Evolutionary conservation across 2,797 vertebrate species (phyloP).

Genomic region (Furcifer pardalis): DNA sequence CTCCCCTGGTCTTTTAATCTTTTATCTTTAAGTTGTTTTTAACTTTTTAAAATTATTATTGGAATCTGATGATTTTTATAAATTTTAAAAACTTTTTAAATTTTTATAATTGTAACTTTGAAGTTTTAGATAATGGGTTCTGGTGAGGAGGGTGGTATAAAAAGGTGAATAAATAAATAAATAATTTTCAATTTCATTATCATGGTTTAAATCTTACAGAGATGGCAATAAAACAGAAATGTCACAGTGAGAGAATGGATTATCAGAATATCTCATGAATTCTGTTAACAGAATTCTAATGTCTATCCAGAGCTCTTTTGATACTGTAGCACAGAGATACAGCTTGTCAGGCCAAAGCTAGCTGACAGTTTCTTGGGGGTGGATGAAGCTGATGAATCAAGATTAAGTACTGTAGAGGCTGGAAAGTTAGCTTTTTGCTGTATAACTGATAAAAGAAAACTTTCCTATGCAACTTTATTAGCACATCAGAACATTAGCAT

Average conservation of each 20-base stretch:
- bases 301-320: neutral
- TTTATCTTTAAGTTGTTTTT: too few relatives aligned
- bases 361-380: conserved; percentile 65
- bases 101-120: too few relatives aligned
- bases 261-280: neutral
- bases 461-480: conserved; percentile 70
- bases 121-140: too few relatives aligned
- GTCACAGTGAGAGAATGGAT: neutral
- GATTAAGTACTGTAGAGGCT: conserved; percentile 62
- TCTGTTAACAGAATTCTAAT: neutral
- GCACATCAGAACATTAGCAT: conserved; percentile 63
- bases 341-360: conserved; percentile 56
- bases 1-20: too few relatives aligned
- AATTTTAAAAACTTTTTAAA: too few relatives aligned
- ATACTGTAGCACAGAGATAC: neutral
- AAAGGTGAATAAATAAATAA: too few relatives aligned
- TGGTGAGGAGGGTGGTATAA: too few relatives aligned
- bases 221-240: neutral
- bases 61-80: too few relatives aligned
- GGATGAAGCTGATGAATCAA: conserved; percentile 67
- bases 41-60: too few relatives aligned
- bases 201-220: neutral
- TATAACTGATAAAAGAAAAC: conserved; percentile 66
- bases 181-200: too few relatives aligned
- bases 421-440: conserved; percentile 58